Percentiles rank a stretch among this genome's conserved stretches.
These are phyloP conservation scores for Sphenopsis melanotis DNA, from an alignment of 2,797 vertebrate genomes.

Conservation along the genomic window DNA sequence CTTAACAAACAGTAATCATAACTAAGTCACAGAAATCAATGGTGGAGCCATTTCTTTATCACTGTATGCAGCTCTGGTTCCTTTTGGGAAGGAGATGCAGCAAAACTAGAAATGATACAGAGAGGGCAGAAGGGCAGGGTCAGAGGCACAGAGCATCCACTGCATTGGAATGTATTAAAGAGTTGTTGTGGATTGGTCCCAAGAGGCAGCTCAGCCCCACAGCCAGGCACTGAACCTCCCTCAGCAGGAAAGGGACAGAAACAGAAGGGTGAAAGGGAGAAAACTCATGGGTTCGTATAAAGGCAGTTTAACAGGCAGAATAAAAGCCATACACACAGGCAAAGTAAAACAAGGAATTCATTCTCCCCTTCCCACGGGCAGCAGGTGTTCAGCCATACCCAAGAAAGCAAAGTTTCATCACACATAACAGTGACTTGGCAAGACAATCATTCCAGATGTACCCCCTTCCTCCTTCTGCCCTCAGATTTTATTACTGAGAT, in stretches of 20 bases:
- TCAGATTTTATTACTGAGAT: not conserved
- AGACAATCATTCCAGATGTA: accelerated
- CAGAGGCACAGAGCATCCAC: not conserved
- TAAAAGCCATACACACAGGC: not conserved
- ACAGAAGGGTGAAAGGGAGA: not conserved
- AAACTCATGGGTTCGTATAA: not conserved
- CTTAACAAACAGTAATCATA: not conserved
- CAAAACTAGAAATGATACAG: not conserved
- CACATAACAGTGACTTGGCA: accelerated
- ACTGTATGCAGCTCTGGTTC: not conserved
- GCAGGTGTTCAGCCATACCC: not conserved
- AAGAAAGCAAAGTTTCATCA: not conserved
- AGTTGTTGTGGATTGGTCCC: not conserved
- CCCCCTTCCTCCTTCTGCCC: not conserved
- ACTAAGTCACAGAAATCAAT: not conserved
- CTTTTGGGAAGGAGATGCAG: not conserved
- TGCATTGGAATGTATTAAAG: not conserved
- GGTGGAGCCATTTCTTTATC: not conserved
- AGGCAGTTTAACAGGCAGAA: not conserved
- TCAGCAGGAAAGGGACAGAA: not conserved
- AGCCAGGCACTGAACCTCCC: accelerated
- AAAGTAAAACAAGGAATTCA: not conserved
- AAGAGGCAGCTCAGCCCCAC: not conserved
- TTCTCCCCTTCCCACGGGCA: accelerated
- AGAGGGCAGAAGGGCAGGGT: not conserved